These are phyloP conservation scores for Eurystomus gularis DNA, from an alignment of 2,113 vertebrate genomes.

Conservation along the genomic window DNA sequence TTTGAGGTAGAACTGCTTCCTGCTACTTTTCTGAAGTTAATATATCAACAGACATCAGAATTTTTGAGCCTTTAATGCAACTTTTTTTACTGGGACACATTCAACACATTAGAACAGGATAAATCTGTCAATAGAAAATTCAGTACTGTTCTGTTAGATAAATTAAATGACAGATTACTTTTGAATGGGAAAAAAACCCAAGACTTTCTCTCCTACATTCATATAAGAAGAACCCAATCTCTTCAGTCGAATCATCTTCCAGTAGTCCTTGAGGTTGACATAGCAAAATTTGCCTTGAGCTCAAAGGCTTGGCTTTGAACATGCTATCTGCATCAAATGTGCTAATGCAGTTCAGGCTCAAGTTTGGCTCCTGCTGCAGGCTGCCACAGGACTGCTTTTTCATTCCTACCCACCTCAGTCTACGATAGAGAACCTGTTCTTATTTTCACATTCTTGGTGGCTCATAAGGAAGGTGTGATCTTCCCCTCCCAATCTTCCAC, in stretches of 20 bases:
- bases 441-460: not conserved
- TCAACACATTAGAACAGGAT: not conserved
- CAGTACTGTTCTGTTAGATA: not conserved
- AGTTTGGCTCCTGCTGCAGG: not conserved
- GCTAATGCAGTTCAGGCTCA: not conserved
- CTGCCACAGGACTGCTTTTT: not conserved
- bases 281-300: not conserved
- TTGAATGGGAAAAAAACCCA: not conserved
- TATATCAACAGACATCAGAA: not conserved
- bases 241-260: not conserved
- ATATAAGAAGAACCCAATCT: not conserved
- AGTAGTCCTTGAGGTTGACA: not conserved
- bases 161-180: not conserved
- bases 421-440: not conserved
- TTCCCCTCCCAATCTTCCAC: not conserved
- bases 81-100: not conserved
- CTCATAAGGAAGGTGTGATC: not conserved
- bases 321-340: not conserved
- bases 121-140: not conserved
- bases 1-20: not conserved
- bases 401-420: accelerated
- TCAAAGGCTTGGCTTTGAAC: not conserved
- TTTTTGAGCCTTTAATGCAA: not conserved
- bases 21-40: not conserved
- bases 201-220: not conserved